Percentiles rank a stretch among this genome's conserved stretches.
These are phyloP conservation scores for Mya arenaria DNA, from an alignment of 1,140 invertebrate species.

Conservation along the genomic window DNA sequence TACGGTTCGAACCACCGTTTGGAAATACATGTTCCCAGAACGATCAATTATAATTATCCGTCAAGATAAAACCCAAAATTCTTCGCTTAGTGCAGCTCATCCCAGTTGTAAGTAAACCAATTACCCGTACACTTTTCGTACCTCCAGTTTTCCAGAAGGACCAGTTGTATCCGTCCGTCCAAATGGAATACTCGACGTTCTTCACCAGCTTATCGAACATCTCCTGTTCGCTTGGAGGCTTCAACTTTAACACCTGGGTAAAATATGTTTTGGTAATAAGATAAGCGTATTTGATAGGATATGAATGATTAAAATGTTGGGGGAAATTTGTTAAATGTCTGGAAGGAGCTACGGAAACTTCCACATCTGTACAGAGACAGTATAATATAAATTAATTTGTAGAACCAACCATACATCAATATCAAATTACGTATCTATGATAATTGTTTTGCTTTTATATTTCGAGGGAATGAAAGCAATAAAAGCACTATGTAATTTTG, in stretches of 20 bases:
- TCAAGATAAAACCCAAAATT: not conserved
- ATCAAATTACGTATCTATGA: too few relatives aligned
- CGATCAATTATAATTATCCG: not conserved
- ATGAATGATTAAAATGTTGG: too few relatives aligned
- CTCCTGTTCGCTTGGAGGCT: conserved; percentile 63
- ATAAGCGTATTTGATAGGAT: too few relatives aligned
- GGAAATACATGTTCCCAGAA: not conserved
- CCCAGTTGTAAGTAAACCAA: not conserved
- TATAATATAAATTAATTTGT: too few relatives aligned
- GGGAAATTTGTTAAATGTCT: too few relatives aligned
- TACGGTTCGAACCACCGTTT: not conserved
- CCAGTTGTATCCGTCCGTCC: conserved; percentile 66
- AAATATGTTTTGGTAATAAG: too few relatives aligned
- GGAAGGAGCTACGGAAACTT: too few relatives aligned
- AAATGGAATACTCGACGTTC: conserved; percentile 61
- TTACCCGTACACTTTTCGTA: not conserved
- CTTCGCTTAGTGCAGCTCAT: not conserved
- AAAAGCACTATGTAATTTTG: too few relatives aligned
- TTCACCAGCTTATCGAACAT: conserved; percentile 60
- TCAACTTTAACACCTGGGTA: conserved; percentile 67
- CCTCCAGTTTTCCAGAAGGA: conserved; percentile 56
- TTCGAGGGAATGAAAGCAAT: too few relatives aligned
- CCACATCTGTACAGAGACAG: too few relatives aligned
- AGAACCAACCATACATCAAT: too few relatives aligned
- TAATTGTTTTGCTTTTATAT: too few relatives aligned